Conservation (phyloP, 2,797 vertebrate species). For the Catharus ustulatus region DNA sequence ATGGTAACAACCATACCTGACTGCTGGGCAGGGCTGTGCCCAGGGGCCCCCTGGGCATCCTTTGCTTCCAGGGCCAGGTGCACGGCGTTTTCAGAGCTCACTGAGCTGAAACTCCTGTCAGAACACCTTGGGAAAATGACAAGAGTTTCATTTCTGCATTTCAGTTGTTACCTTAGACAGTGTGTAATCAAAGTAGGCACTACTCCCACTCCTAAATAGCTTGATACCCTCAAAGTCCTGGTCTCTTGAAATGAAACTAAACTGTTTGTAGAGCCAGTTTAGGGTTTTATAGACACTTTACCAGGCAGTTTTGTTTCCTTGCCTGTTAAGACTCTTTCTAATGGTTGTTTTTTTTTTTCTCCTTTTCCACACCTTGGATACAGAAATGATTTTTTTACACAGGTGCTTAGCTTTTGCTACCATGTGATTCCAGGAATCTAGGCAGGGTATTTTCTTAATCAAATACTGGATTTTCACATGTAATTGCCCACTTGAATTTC, state of each 20-base stretch:
- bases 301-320: slow-evolving; percentile 42
- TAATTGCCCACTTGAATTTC: slow-evolving; percentile 29
- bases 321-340: slow-evolving; percentile 12
- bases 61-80: neutral
- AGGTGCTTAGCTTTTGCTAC: slow-evolving; percentile 65
- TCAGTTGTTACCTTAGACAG: slow-evolving; percentile 39
- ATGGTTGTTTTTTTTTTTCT: neutral
- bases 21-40: neutral
- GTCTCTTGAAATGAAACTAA: slow-evolving; percentile 48
- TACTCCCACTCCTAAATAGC: neutral
- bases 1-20: neutral
- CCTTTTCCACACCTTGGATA: slow-evolving; percentile 13
- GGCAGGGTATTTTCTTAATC: slow-evolving; percentile 58
- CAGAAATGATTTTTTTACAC: slow-evolving; percentile 40
- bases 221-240: slow-evolving; percentile 8
- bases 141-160: slow-evolving; percentile 49
- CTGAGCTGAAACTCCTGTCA: slow-evolving; percentile 22
- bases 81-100: neutral
- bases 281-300: slow-evolving; percentile 51
- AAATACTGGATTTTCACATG: slow-evolving; percentile 14
- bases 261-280: slow-evolving; percentile 57
- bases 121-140: neutral
- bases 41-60: neutral
- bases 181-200: neutral
- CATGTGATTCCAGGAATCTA: slow-evolving; percentile 46